phyloP scores from a whole-genome alignment of 2,797 vertebrate species.

The Columba guinea region DNA sequence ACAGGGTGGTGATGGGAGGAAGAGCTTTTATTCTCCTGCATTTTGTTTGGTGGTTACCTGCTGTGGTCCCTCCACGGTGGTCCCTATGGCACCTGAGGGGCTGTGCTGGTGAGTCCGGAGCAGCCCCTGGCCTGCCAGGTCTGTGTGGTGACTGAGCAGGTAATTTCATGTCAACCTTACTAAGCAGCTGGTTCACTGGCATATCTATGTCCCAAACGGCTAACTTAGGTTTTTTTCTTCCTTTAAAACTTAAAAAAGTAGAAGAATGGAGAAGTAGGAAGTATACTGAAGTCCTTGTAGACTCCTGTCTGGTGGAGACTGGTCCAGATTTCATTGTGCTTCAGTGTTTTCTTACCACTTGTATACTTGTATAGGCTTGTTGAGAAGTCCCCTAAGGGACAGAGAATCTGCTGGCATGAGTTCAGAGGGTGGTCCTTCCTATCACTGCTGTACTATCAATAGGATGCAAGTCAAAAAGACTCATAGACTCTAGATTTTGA shows the following conservation, averaged over 20 bases:
- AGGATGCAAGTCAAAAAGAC: background rate
- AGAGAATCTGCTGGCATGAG: background rate
- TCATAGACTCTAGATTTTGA: background rate
- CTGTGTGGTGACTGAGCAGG: background rate
- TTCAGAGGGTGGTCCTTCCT: background rate
- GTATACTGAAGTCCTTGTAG: background rate
- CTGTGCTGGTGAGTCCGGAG: background rate
- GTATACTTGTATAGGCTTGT: background rate
- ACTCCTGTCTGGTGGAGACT: background rate
- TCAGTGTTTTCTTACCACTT: background rate
- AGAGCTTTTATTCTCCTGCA: background rate
- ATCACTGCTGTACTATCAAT: background rate
- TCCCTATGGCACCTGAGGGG: background rate
- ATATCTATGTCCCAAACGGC: background rate
- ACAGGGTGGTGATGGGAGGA: fast-evolving
- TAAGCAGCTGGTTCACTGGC: background rate
- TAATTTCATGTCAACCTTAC: background rate
- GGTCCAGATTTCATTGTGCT: background rate
- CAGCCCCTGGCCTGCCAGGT: background rate
- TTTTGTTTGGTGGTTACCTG: background rate
- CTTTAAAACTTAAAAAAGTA: background rate
- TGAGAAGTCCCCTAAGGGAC: background rate
- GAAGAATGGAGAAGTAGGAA: background rate
- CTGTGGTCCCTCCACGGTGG: background rate
- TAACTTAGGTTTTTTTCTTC: background rate